Evolutionary conservation across 2,797 vertebrate species (phyloP), one percentile per base, ranked within the genome.

Genomic region (Leucoraja ocellata): DNA sequence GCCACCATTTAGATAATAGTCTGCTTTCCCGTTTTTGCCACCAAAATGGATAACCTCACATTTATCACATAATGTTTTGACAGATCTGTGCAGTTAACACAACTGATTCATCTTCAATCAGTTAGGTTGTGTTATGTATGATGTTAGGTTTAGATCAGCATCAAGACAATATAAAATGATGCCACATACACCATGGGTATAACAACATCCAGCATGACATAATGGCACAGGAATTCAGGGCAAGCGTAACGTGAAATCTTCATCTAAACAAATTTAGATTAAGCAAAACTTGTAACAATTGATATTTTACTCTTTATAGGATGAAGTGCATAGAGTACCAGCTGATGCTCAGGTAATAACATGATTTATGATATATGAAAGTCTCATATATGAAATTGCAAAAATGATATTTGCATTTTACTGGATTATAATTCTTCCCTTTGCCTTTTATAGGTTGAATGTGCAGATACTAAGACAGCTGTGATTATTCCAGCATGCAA

Each of bases 301-400:
- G 32, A 61, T 63, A 28, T 81, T 78, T 93, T 63, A 78, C 11
- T 95, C 93, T 93, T 83, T 71, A 94, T 93, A 97, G 96, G 98
- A 99, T 94, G 98, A 98, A 93, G 94, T 98, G 94, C 98, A 99
- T 95, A 98, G 95, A 11, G 94, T 99, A 94, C 99, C 99, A 4
- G 97, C 98, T 95, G 98, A 98, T 96, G 98, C 98, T 93, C 96
- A 98, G 97, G 99, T 99, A 96, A 96, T 93, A 74, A 83, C 93
- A 68, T 0, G 0, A 32, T 8, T 13, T 32, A 73, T 81, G 68
- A 93, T 36, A 86, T 77, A 93, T n/a, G 91, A 4, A 80, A 10
- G 8, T 61, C 65, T 81, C 6, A 21, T 13, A 83, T 39, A 28
- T 84, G 71, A 71, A 32, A 81, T 32, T 58, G 25, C 61, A 93